phyloP scores from a whole-genome alignment of 92 coral and sea anemone species.

The Diadumene lineata region DNA sequence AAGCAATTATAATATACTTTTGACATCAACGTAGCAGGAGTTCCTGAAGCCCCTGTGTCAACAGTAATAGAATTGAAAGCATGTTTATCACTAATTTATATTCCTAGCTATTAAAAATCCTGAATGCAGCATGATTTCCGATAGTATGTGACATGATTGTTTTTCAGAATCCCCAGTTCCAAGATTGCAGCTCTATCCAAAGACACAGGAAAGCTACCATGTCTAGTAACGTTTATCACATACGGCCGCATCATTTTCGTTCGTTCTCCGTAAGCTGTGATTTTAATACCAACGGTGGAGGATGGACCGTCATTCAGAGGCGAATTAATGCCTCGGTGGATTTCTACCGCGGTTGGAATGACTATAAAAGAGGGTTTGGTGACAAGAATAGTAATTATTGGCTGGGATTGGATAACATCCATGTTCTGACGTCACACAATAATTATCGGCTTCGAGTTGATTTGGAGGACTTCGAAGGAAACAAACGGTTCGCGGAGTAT shows the following conservation, averaged over 20 bases:
- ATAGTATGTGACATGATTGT: too few species aligned
- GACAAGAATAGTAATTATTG: slow-evolving; percentile 14
- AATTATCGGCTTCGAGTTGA: slow-evolving; percentile 8
- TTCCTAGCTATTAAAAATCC: too few species aligned
- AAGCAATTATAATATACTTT: too few species aligned
- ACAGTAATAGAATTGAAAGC: too few species aligned
- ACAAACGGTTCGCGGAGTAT: slow-evolving; percentile 3
- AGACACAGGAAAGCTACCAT: background rate
- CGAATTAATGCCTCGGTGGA: background rate
- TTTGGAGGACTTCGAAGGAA: slow-evolving; percentile 23
- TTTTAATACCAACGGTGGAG: slow-evolving; percentile 4
- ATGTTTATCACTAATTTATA: too few species aligned
- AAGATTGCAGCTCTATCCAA: background rate
- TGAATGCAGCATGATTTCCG: too few species aligned
- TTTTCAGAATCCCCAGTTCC: background rate
- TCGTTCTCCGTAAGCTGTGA: slow-evolving; percentile 10
- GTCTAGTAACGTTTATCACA: background rate
- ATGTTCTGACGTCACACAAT: background rate
- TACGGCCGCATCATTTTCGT: slow-evolving; percentile 2
- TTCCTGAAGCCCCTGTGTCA: too few species aligned
- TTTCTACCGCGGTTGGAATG: slow-evolving; percentile 14
- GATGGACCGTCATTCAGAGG: slow-evolving; percentile 27
- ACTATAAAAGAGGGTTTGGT: slow-evolving; percentile 33
- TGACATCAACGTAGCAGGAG: too few species aligned
- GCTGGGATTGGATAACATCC: slow-evolving; percentile 20